Base-by-base conservation (phyloP, 2,113 vertebrate genomes). In the Pelusios castaneus region DNA sequence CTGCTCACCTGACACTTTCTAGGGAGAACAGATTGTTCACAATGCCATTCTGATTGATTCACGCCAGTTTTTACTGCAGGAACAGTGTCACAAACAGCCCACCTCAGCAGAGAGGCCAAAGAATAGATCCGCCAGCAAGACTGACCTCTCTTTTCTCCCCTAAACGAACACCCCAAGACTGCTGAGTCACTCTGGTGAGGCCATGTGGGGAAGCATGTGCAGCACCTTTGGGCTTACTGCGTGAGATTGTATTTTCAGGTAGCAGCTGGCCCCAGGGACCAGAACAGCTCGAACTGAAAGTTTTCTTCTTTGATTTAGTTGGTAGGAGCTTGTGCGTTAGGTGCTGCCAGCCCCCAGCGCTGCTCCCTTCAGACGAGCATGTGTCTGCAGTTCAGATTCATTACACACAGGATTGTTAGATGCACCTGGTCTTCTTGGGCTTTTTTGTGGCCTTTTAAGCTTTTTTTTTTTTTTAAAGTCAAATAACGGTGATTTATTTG, bases 361-460 rank as follows among this genome's bases (percentile, higher is more conserved):
- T n/a, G 31, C 3, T 67, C 34, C 60, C 34, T 31, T n/a, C 55
- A 79, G 79, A 2, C 73, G 56, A 80, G 45, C 85, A 90, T 47
- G 63, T 43, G 79, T 43, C 54, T 88, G 27, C 21, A 67, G 92
- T 88, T 92, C 91, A 93, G 56, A 78, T 75, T 93, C 92, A 82
- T 16, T 83, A 41, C 56, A 51, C 25, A 52, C 49, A 82, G 54
- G 82, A 95, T 89, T 94, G 94, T 95, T 93, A 92, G 82, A 89
- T 63, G 41, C 77, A 45, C 70, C 45, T 27, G 3, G 24, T 58
- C 29, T 58, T 43, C 38, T n/a, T 41, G n/a, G 70, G 70, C 5
- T 67, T 13, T 73, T 75, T 25, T 24, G 10, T 22, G 38, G 38
- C 41, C n/a, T 95, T 94, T 24, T 73, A 82, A 96, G 88, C 93